Evolutionary conservation across 2,888 invertebrate species (phyloP), one percentile per base, ranked within the genome.

Genomic region (Drosophila mettleri): DNA sequence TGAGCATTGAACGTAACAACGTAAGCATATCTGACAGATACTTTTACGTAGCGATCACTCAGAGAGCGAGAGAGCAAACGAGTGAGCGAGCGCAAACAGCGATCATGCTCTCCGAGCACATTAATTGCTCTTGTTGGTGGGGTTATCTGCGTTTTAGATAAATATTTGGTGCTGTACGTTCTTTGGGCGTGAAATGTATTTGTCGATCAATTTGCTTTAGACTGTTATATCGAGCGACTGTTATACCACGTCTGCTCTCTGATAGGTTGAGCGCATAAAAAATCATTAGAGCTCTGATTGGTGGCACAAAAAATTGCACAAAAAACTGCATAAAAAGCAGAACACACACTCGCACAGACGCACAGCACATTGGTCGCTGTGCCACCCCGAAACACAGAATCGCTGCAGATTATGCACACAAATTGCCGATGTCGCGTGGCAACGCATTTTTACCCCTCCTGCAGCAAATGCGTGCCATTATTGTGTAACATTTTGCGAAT

Each of bases 311-410:
- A 86, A 80, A 78, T 54, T 69, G 71, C 69, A 78, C 82, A 82
- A 86, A 84, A 88, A 86, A 86, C 57, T 73, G 80, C 80, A 86
- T 18, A 63, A 48, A 64, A 79, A 53, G 49, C 60, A 64, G 65
- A 45, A 61, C 45, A 34, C 43, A 33, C 24, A 59, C 53, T 33
- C 31, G 18, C 36, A 41, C 46, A 51, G 57, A 34, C 53, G 24
- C 46, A 31, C 49, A 51, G 16, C 31, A 18, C 24, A 60, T 64
- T 63, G 63, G 65, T 51, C 33, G 27, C 2, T 33, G 24, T 52
- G 68, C 78, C 60, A 75, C 75, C 75, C 78, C 68, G n/a, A 27
- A 39, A 52, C 31, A 10, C 20, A 4, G 33, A 33, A 9, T 22
- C 29, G 27, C 29, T 68, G 58, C 67, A 67, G 51, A 68, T 58